A percentile compares a stretch with the other conserved stretches of the same genome.
These are phyloP conservation scores for Eupithecia subumbrata DNA, from an alignment of 2,888 invertebrate species.

Conservation along the genomic window DNA sequence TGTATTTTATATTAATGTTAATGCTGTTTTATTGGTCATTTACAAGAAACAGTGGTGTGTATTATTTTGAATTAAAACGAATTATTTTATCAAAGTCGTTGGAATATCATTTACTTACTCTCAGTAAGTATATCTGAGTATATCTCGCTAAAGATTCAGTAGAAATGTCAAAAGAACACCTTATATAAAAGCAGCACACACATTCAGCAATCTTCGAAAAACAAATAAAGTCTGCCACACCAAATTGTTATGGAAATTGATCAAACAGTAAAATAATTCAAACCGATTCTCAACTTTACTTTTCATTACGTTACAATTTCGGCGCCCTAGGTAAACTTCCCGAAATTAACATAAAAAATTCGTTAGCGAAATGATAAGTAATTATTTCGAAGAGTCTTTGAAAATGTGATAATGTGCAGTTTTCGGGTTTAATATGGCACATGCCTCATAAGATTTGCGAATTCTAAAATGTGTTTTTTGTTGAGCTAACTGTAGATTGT, in stretches of 20 bases:
- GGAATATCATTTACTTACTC: not conserved
- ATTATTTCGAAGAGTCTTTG: slow-evolving; percentile 66
- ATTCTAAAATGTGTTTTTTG: not conserved
- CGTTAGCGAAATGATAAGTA: slow-evolving; percentile 63
- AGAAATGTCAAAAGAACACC: not conserved
- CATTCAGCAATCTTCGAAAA: not conserved
- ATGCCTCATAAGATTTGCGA: not conserved
- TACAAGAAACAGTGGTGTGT: too few species aligned
- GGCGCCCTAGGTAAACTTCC: slow-evolving; percentile 43
- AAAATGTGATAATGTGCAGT: slow-evolving; percentile 60
- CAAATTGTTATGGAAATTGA: slow-evolving; percentile 21
- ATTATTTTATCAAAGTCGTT: not conserved
- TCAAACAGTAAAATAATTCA: slow-evolving; percentile 34
- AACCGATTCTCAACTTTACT: slow-evolving; percentile 30
- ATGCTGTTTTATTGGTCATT: too few species aligned
- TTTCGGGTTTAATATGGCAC: not conserved
- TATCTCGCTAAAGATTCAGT: not conserved
- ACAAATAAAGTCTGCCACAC: slow-evolving; percentile 1
- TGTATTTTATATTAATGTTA: too few species aligned
- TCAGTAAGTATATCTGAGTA: too few species aligned
- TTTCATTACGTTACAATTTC: slow-evolving; percentile 44
- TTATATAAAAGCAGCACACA: not conserved
- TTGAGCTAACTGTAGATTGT: too few species aligned
- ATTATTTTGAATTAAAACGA: not conserved
- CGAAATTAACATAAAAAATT: slow-evolving; percentile 59